A percentile compares a stretch with the other conserved stretches of the same genome.
phyloP scores from a whole-genome alignment of 2,797 vertebrate genomes.

The Acestrorhynchus altus region DNA sequence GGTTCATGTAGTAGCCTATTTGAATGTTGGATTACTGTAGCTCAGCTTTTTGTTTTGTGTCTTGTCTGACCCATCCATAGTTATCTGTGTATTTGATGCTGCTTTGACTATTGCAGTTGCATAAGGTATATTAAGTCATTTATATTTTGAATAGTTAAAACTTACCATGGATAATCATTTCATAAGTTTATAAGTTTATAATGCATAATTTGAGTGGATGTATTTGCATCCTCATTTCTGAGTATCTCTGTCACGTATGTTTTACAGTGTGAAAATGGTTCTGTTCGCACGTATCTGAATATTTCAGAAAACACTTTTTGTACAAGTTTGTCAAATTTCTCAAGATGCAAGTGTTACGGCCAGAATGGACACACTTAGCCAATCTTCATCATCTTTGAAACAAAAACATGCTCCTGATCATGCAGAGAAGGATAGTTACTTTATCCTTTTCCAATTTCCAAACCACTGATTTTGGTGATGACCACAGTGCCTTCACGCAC shows the following conservation, averaged over 20 bases:
- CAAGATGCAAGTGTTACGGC: too few species aligned
- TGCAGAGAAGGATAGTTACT: too few species aligned
- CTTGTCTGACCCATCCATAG: slow-evolving; percentile 20
- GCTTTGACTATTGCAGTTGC: background rate
- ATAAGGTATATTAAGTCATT: background rate
- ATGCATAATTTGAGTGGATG: slow-evolving; percentile 4
- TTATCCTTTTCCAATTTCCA: too few species aligned
- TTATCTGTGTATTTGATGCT: slow-evolving; percentile 15
- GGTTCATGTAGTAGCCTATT: slow-evolving; percentile 11
- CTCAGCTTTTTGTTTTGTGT: slow-evolving; percentile 11
- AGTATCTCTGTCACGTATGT: background rate
- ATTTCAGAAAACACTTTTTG: too few species aligned
- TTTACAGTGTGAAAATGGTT: background rate
- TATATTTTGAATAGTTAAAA: background rate
- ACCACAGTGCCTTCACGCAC: too few species aligned
- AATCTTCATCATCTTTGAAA: too few species aligned
- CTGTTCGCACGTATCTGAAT: too few species aligned
- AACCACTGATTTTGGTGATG: too few species aligned
- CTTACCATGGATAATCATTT: background rate
- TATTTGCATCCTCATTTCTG: background rate
- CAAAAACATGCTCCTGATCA: too few species aligned
- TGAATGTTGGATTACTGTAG: slow-evolving; percentile 41
- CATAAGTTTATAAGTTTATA: background rate
- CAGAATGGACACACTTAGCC: too few species aligned
- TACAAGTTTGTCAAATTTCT: too few species aligned